Evolutionary conservation across 2,113 vertebrate species (phyloP).

Genomic region (Oncorhynchus gorbuscha): DNA sequence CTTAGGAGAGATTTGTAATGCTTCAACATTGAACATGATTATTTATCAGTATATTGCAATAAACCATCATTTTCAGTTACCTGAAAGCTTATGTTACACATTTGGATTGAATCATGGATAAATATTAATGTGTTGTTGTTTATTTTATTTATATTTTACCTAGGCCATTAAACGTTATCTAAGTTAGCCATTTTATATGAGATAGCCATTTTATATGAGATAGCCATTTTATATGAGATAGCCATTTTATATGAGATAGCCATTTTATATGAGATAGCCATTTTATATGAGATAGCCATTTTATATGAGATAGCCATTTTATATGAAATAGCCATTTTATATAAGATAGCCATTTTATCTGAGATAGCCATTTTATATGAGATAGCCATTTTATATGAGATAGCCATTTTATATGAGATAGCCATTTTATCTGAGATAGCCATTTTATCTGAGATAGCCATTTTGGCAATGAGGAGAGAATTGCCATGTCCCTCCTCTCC

Average conservation of each 20-base stretch:
- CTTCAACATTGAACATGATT: neutral
- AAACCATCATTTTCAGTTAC: neutral
- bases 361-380: constrained; percentile 30
- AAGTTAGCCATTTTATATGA: neutral
- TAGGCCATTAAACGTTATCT: neutral
- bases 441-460: constrained; percentile 32
- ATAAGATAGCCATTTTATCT: constrained; percentile 27
- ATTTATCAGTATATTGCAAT: neutral
- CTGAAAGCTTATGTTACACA: neutral
- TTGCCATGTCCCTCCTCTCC: constrained; percentile 55
- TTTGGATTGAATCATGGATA: neutral
- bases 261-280: constrained; percentile 30
- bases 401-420: constrained; percentile 32
- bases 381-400: constrained; percentile 32
- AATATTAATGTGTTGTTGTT: too few relatives aligned
- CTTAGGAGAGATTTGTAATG: constrained; percentile 30
- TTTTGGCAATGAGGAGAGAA: constrained; percentile 55
- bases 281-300: too few relatives aligned
- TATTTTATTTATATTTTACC: neutral
- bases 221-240: constrained; percentile 18
- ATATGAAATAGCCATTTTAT: constrained; percentile 29
- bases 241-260: constrained; percentile 20
- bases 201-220: constrained; percentile 21
- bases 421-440: constrained; percentile 32
- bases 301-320: constrained; percentile 33